Evolutionary conservation across 2,888 invertebrate species (phyloP).

Genomic region (Raillietiella orientalis): DNA sequence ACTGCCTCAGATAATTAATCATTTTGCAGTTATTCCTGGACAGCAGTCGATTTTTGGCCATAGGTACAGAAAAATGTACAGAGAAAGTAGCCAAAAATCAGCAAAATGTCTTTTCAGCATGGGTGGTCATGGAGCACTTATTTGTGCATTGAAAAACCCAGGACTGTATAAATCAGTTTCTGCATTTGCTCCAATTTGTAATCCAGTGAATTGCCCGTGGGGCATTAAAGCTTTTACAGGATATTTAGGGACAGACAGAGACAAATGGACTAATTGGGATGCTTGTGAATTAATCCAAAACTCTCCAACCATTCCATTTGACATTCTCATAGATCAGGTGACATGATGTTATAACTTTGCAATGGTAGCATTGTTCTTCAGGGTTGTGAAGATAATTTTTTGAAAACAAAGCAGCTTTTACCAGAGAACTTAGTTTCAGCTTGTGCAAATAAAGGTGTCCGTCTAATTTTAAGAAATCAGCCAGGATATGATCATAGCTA

Average conservation of each 20-base stretch:
- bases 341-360: slow-evolving; percentile 4
- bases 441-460: slow-evolving; percentile 29
- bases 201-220: slow-evolving; percentile 56
- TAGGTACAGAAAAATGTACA: slow-evolving; percentile 11
- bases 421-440: slow-evolving; percentile 50
- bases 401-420: slow-evolving; percentile 34
- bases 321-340: slow-evolving; percentile 68
- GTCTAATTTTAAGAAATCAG: slow-evolving; percentile 28
- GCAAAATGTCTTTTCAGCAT: slow-evolving; percentile 45
- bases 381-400: slow-evolving; percentile 52
- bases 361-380: slow-evolving; percentile 13
- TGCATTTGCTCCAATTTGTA: slow-evolving; percentile 78
- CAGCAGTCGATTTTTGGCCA: slow-evolving; percentile 17
- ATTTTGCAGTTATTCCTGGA: slow-evolving; percentile 25
- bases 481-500: slow-evolving; percentile 86
- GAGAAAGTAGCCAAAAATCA: slow-evolving; percentile 6
- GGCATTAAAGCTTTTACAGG: slow-evolving; percentile 45
- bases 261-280: slow-evolving; percentile 56
- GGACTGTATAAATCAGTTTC: slow-evolving; percentile 30
- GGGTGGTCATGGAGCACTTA: slow-evolving; percentile 90
- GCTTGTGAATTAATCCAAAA: slow-evolving; percentile 43
- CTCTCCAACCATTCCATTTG: slow-evolving; percentile 49
- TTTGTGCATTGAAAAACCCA: slow-evolving; percentile 64
- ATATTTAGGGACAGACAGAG: slow-evolving; percentile 31
- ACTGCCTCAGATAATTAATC: slow-evolving; percentile 35